Evolutionary conservation across 1,140 invertebrate species (phyloP).

Genomic region (Neodiprion pinetum): DNA sequence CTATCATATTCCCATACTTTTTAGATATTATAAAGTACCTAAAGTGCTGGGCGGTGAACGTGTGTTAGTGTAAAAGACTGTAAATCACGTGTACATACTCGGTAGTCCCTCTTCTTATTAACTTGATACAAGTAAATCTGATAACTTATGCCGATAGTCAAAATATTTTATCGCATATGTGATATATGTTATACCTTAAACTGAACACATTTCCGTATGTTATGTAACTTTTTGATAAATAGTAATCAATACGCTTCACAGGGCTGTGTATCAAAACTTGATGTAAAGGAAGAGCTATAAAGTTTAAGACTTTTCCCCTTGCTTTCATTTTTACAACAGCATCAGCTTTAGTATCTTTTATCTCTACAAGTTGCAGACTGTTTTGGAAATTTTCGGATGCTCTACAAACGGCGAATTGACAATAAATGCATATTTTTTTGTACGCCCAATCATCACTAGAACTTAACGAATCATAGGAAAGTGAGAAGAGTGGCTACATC

Average conservation of each 20-base stretch:
- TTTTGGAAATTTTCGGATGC: too few relatives aligned
- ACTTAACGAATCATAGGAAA: neutral
- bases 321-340: neutral
- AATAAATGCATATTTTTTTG: too few relatives aligned
- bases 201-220: constrained; percentile 7
- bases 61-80: neutral
- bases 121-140: neutral
- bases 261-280: constrained; percentile 1
- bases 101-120: constrained; percentile 1
- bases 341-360: neutral
- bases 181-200: neutral
- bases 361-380: neutral
- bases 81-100: neutral
- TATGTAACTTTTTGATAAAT: neutral
- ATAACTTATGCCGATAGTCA: neutral
- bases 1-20: neutral
- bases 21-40: neutral
- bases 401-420: too few relatives aligned
- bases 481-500: neutral
- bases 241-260: constrained; percentile 2
- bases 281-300: neutral
- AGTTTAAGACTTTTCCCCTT: neutral
- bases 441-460: neutral
- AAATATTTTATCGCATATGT: neutral
- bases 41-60: neutral